Conservation (phyloP, 2,888 invertebrate species). For the Tipula lateralis region DNA sequence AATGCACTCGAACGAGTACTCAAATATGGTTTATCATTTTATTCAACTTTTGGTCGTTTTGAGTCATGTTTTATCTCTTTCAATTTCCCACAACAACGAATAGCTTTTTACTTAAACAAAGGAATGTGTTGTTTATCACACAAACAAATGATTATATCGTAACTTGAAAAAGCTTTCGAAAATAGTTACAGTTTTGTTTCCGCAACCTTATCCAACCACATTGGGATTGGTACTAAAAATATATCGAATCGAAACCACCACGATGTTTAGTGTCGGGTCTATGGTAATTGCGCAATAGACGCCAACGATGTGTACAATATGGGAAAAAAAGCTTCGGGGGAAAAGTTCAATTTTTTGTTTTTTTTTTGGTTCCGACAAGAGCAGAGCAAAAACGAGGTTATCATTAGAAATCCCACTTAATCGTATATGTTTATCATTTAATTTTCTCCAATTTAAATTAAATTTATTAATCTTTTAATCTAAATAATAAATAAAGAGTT, state of each 20-base stretch:
- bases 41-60: neutral
- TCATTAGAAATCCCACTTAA: constrained; percentile 24
- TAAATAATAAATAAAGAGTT: constrained; percentile 13
- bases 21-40: neutral
- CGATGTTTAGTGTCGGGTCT: neutral
- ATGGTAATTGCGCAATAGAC: neutral
- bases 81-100: neutral
- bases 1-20: too few species aligned
- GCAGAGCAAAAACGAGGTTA: neutral
- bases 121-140: neutral
- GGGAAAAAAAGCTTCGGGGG: neutral
- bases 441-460: constrained; percentile 19
- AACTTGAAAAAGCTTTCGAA: neutral
- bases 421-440: constrained; percentile 19
- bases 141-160: neutral
- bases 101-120: neutral
- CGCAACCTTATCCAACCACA: neutral
- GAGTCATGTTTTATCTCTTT: neutral
- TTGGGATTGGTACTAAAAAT: neutral
- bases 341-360: neutral
- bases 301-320: neutral
- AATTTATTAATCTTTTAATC: constrained; percentile 19
- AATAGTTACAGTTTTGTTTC: neutral
- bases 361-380: neutral
- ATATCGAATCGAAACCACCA: neutral